Evolutionary conservation across 2,113 vertebrate species (phyloP), one percentile per base, ranked within the genome.

Genomic region (Gorsachius goisagi): DNA sequence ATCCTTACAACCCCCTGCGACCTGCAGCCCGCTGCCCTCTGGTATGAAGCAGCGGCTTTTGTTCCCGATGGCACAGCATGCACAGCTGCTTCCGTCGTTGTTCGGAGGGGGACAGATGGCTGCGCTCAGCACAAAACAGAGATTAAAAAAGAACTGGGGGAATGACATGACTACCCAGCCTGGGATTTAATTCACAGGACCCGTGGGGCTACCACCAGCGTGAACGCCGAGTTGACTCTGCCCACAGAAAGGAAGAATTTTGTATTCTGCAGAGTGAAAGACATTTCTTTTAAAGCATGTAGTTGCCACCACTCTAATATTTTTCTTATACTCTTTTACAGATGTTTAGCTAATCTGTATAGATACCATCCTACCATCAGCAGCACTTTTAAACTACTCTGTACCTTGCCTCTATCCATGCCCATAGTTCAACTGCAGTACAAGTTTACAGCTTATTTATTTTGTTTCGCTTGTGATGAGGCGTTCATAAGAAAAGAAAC

Each of bases 101-200:
- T 96, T 76, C 28, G 72, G n/a, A 78, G 12, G 23, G 74, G 90
- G 94, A 97, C 97, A 98, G 97, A 98, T 94, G 97, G 95, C 86
- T 89, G 89, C 58, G 63, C 80, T 88, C 74, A 86, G 67, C 62
- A 91, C 37, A 87, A 97, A 97, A 96, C 95, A 13, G 66, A 88
- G 94, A 96, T 96, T 93, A 78, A 95, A 95, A 78, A 63, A 59
- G 79, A 89, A 27, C n/a, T 5, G 12, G 85, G 64, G 68, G 72
- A 72, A 64, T 59, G 44, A 88, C 91, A 80, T 92, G 59, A 85
- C 20, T 69, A 49, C n/a, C 26, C 33, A 69, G 81, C 23, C 62
- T 53, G 53, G 6, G 47, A 89, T 76, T 97, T 92, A 94, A 74
- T 85, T 93, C 67, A 62, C 4, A 9, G 68, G 55, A 59, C 56